Percentiles rank a stretch among this genome's conserved stretches.
Evolutionary conservation across 92 coral and sea anemone species (phyloP).

Genomic region (Diadumene lineata): DNA sequence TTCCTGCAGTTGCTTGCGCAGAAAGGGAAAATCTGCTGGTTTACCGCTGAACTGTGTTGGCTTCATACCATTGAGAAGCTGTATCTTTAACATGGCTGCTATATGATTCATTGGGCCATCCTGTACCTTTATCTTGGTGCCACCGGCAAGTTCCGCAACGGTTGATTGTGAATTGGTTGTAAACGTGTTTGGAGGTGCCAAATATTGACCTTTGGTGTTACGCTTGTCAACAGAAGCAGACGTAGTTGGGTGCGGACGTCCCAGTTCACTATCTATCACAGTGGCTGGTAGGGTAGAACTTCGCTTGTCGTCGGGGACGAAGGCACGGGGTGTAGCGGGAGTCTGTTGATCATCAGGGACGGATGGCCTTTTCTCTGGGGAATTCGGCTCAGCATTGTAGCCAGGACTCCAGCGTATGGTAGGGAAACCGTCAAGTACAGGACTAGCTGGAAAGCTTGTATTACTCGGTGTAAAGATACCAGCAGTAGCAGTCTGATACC

Average conservation of each 20-base stretch:
- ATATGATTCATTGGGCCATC: slow-evolving; percentile 29
- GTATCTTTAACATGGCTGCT: slow-evolving; percentile 49
- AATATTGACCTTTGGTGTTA: neutral
- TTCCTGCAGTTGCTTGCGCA: slow-evolving; percentile 36
- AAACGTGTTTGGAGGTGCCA: no score
- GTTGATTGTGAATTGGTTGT: neutral
- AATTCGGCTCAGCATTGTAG: neutral
- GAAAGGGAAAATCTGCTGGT: slow-evolving; percentile 52
- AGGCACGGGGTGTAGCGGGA: neutral
- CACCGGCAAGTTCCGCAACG: neutral
- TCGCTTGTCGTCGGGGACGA: neutral
- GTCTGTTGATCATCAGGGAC: neutral
- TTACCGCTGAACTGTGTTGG: slow-evolving; percentile 55
- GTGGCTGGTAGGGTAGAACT: neutral
- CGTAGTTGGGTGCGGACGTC: neutral
- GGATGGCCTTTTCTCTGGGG: neutral
- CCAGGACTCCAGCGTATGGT: neutral
- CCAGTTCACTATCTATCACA: neutral
- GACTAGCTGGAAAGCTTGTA: neutral
- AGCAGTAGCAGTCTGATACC: neutral
- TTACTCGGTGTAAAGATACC: neutral
- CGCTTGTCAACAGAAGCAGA: neutral
- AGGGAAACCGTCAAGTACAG: neutral
- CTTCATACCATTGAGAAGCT: no score
- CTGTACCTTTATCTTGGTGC: no score